phyloP scores from a whole-genome alignment of 2,797 vertebrate species.

The Bradypodion ventrale region DNA sequence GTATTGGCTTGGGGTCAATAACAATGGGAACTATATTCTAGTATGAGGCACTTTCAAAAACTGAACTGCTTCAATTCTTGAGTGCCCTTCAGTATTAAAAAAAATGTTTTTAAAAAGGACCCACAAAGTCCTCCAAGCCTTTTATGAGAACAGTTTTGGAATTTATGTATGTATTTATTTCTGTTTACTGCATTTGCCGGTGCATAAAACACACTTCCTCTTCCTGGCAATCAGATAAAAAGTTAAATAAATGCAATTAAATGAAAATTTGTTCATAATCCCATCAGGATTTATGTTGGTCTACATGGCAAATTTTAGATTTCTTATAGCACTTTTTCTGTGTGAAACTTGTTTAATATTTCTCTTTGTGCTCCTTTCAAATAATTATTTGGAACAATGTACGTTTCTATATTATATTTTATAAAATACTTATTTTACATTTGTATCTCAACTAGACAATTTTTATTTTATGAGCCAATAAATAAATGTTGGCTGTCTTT shows the following conservation, averaged over 20 bases:
- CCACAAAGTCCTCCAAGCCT: no score
- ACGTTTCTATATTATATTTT: no score
- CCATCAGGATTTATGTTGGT: neutral
- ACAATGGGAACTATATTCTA: neutral
- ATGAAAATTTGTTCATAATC: neutral
- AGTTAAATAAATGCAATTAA: neutral
- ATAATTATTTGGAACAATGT: neutral
- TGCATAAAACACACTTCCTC: no score
- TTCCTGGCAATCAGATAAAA: neutral
- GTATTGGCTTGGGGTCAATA: neutral
- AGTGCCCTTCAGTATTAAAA: no score
- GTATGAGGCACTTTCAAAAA: neutral
- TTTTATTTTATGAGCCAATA: no score
- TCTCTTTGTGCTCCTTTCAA: neutral
- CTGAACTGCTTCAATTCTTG: neutral
- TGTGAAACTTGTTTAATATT: neutral
- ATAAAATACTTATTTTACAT: no score
- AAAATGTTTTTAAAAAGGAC: no score
- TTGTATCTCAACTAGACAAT: no score
- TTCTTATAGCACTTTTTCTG: neutral
- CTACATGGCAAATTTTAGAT: neutral
- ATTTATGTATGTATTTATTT: no score
- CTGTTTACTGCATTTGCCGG: no score
- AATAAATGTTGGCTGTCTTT: no score
- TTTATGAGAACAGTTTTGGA: no score